A percentile compares a stretch with the other conserved stretches of the same genome.
Conservation (phyloP, 2,797 vertebrate species). For the Dromococcyx pavoninus region DNA sequence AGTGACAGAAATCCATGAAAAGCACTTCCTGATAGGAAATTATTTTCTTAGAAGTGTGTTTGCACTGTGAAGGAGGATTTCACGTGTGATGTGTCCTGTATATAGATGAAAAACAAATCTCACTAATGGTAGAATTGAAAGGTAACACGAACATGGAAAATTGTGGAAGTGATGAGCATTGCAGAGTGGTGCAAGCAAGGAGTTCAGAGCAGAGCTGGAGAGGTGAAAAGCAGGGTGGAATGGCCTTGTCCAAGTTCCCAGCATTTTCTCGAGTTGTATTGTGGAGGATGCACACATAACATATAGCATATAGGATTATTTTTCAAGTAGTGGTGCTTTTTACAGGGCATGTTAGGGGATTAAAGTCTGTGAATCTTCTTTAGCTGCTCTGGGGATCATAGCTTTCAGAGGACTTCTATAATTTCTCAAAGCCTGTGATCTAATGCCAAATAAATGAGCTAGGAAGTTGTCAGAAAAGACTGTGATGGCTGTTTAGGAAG, state of each 20-base stretch:
- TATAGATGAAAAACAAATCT: fast-evolving
- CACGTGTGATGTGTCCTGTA: background rate
- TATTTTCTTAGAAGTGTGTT: background rate
- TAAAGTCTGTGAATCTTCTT: background rate
- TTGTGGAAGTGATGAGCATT: fast-evolving
- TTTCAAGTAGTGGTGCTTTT: background rate
- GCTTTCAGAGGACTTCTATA: background rate
- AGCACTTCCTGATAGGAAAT: background rate
- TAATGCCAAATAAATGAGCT: background rate
- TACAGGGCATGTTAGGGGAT: background rate
- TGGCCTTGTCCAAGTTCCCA: fast-evolving
- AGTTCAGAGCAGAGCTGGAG: background rate
- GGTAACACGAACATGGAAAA: too few relatives aligned
- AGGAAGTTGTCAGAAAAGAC: background rate
- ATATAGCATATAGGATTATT: too few relatives aligned
- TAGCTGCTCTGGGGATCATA: background rate
- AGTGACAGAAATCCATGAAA: background rate
- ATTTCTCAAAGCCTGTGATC: background rate
- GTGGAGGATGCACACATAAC: background rate
- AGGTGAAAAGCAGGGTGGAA: background rate
- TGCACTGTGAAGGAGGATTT: background rate
- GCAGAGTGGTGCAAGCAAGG: background rate
- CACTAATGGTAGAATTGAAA: fast-evolving
- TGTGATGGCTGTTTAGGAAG: background rate
- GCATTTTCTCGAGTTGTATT: too few relatives aligned